Evolutionary conservation across 92 coral and sea anemone species (phyloP), one percentile per base, ranked within the genome.

Genomic region (Anthopleura xanthogrammica): DNA sequence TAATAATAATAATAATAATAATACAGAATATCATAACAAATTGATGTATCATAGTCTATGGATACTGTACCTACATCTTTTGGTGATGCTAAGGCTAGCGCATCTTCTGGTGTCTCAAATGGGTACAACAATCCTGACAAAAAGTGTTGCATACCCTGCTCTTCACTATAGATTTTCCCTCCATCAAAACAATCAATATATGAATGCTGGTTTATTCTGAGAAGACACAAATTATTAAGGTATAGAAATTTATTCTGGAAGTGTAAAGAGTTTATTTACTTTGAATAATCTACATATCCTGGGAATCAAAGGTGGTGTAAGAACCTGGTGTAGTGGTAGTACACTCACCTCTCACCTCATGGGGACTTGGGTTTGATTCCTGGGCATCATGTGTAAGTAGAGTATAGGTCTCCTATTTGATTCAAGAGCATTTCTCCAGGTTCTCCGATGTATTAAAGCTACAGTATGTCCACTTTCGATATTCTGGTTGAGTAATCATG

Each of bases 171-270:
- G 86, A 93, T 86, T 77, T 82, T 87, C 5, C 97, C 98, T 41
- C 89, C 83, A 79, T 84, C 78, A 76, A 91, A 95, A 66, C 93
- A 91, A 89, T 95, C 98, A 60, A 95, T 93, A 88, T 95, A 93
- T 41, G 77, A 83, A 77, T 84, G 88, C 2, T 56, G 87, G 0
- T 78, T 60, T 14, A 83, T 72, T 75, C 60, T 62, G 70, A n/a
- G 70, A 62, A 60, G 64, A 46, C 66, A 84, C 29, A 58, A 58
- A 58, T 14, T 5, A 58, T 14, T 5, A 20, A 20, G 2, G 0
- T 4, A 8, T n/a, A 20, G 36, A 62, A 62, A 20, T 12, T 60
- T 16, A 17, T 60, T 60, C n/a, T 16, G 65, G 17, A 58, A 19
- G 9, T 29, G 36, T 29, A 29, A n/a, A n/a, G 13, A 17, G 5